A percentile compares a stretch with the other conserved stretches of the same genome.
These are phyloP conservation scores for Hetaerina titia DNA, from an alignment of 2,888 invertebrate species.

Conservation along the genomic window DNA sequence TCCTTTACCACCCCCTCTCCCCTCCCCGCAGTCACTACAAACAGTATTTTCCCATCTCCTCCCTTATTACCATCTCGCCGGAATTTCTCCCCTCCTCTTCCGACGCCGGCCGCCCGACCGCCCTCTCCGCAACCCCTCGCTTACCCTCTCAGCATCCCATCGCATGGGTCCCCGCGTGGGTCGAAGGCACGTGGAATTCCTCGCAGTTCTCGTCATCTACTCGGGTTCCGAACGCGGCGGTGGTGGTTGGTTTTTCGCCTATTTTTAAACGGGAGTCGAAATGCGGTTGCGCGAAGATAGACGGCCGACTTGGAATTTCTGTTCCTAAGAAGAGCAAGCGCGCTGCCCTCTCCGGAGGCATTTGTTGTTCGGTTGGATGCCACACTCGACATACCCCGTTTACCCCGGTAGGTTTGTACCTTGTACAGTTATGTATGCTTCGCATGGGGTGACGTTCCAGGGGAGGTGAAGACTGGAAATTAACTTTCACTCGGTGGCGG, in stretches of 20 bases:
- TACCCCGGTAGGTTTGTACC: neutral
- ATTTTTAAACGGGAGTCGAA: neutral
- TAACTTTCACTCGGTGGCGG: neutral
- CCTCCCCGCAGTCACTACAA: neutral
- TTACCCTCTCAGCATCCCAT: neutral
- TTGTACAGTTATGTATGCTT: neutral
- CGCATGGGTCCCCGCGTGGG: too few relatives aligned
- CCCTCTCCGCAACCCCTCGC: neutral
- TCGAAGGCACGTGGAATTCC: neutral
- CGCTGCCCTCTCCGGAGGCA: neutral
- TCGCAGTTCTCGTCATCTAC: conserved; percentile 28
- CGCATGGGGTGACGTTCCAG: neutral
- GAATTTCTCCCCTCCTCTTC: neutral
- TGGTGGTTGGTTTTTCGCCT: neutral
- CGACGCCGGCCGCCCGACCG: neutral
- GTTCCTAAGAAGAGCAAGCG: neutral
- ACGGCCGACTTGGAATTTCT: neutral
- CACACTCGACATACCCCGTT: neutral
- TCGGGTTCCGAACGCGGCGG: neutral
- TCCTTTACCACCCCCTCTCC: conserved; percentile 51
- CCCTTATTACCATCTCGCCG: neutral
- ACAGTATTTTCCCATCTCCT: neutral
- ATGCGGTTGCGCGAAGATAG: conserved; percentile 7
- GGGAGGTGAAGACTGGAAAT: neutral
- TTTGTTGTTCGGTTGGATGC: neutral